Conservation (phyloP, 2,113 vertebrate species). For the Dasyornis broadbenti region DNA sequence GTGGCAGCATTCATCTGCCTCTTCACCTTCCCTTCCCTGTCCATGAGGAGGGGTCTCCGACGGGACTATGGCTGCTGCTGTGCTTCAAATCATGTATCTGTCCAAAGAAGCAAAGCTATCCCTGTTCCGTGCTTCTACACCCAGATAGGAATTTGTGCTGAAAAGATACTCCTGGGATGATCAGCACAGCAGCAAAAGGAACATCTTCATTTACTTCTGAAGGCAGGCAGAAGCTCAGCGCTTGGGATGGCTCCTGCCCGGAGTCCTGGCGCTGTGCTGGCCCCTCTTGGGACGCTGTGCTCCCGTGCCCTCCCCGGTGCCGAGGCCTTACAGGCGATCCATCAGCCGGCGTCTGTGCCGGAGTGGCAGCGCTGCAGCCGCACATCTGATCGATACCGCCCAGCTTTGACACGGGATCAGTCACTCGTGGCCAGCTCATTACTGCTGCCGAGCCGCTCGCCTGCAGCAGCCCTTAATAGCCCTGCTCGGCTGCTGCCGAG, state of each 20-base stretch:
- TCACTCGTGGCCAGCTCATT: constrained; percentile 43
- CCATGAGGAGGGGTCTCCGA: background rate
- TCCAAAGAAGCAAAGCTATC: background rate
- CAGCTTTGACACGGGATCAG: constrained; percentile 22
- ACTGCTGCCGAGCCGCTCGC: constrained; percentile 32
- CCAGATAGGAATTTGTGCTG: background rate
- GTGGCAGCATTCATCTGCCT: rapidly evolving
- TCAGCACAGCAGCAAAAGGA: background rate
- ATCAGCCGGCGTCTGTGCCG: background rate
- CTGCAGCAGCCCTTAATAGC: constrained; percentile 41
- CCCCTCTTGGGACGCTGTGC: background rate
- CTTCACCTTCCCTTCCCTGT: background rate
- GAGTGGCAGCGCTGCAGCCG: background rate
- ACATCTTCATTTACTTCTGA: background rate
- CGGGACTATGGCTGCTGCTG: background rate
- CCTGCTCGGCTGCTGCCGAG: background rate
- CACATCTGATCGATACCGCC: background rate
- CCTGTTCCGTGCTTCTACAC: background rate
- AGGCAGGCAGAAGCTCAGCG: rapidly evolving
- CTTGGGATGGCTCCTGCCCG: background rate
- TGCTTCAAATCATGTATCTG: background rate
- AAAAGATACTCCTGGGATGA: background rate
- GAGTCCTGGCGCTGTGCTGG: background rate
- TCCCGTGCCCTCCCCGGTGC: background rate
- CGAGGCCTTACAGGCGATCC: background rate